Evolutionary conservation across 2,797 vertebrate species (phyloP).

Genomic region (Anabacerthia variegaticeps): DNA sequence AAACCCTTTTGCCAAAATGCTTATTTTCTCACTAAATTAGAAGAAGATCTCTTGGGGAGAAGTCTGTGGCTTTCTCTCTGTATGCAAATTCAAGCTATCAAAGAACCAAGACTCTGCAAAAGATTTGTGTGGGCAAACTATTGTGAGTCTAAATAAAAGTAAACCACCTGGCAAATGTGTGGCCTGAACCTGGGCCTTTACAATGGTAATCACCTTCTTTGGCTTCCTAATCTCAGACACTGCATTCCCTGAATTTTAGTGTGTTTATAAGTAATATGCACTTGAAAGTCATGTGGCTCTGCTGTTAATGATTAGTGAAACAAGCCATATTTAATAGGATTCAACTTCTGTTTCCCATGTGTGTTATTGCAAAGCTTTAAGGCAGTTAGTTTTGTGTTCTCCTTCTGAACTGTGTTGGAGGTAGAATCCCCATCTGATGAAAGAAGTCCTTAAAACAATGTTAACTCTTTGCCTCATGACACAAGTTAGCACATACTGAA

Average conservation of each 20-base stretch:
- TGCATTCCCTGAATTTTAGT: not conserved
- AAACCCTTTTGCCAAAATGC: not conserved
- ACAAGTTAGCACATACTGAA: not conserved
- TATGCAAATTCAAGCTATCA: not conserved
- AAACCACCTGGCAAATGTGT: not conserved
- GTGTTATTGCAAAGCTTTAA: not conserved
- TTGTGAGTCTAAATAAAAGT: not conserved
- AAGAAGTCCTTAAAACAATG: not conserved
- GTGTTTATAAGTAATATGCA: rapidly evolving
- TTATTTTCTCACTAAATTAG: not conserved
- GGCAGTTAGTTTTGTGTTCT: not conserved
- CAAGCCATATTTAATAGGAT: not conserved
- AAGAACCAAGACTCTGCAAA: not conserved
- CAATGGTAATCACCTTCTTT: not conserved
- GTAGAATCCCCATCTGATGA: not conserved
- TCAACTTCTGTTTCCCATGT: not conserved
- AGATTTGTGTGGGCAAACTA: not conserved
- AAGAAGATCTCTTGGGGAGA: not conserved
- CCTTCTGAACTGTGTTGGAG: not conserved
- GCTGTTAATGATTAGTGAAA: not conserved
- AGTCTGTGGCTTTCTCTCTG: not conserved
- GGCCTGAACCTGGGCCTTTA: not conserved
- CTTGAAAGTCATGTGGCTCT: not conserved
- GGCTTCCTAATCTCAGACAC: not conserved
- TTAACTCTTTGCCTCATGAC: not conserved